Percentiles rank a stretch among this genome's conserved stretches.
Conservation (phyloP, 2,113 vertebrate species). For the Solea senegalensis region DNA sequence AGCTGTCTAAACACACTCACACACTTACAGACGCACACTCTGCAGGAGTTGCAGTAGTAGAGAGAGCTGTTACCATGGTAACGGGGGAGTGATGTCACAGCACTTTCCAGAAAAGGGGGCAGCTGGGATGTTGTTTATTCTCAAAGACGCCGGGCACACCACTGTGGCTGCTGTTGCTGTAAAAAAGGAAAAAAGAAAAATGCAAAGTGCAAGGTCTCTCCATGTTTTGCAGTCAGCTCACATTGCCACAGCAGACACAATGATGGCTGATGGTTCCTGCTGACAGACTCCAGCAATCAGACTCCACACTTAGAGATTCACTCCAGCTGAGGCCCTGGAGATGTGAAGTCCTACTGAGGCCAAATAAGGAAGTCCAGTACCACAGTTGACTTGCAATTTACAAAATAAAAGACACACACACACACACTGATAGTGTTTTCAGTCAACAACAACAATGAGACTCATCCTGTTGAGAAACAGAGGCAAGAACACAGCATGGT, state of each 20-base stretch:
- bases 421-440: constrained; percentile 7
- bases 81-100: constrained; percentile 66
- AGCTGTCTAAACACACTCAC: constrained; percentile 57
- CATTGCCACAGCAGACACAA: constrained; percentile 14
- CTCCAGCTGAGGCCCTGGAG: constrained; percentile 35
- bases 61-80: constrained; percentile 70
- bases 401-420: not conserved
- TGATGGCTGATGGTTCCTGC: constrained; percentile 17
- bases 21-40: constrained; percentile 40
- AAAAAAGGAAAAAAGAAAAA: constrained; percentile 50
- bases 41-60: constrained; percentile 51
- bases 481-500: constrained; percentile 56
- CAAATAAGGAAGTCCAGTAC: constrained; percentile 26
- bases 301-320: constrained; percentile 22
- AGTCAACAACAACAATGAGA: constrained; percentile 16
- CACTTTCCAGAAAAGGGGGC: constrained; percentile 54
- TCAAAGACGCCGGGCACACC: constrained; percentile 32
- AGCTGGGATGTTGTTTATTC: constrained; percentile 54
- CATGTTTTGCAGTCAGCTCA: constrained; percentile 36
- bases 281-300: constrained; percentile 40
- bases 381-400: constrained; percentile 11
- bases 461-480: constrained; percentile 31
- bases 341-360: constrained; percentile 1
- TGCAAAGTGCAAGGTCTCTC: constrained; percentile 43
- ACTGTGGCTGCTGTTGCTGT: constrained; percentile 23